phyloP scores from a whole-genome alignment of 2,888 invertebrate species.

The Amphimallon solstitiale region DNA sequence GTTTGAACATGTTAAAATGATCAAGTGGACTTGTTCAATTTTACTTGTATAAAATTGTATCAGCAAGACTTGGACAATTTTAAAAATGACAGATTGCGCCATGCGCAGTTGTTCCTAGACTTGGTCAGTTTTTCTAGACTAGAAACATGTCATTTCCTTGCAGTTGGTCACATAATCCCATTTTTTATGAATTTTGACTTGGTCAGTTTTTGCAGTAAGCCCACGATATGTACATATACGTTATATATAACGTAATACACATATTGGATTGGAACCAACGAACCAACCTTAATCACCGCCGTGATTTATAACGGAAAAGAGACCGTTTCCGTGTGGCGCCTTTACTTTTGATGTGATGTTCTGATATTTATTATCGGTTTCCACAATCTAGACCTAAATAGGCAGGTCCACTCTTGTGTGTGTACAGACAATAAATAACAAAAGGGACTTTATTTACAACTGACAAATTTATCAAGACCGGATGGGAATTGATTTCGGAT shows the following conservation, averaged over 20 bases:
- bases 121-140: no score
- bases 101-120: no score
- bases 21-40: no score
- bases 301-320: conserved; percentile 43
- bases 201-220: no score
- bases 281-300: conserved; percentile 42
- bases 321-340: conserved; percentile 44
- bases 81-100: no score
- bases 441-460: conserved; percentile 33
- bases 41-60: no score
- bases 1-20: no score
- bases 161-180: no score
- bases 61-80: no score
- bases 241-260: not conserved
- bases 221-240: not conserved
- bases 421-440: conserved; percentile 30
- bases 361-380: conserved; percentile 36
- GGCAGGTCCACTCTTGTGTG: conserved; percentile 26
- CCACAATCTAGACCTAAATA: conserved; percentile 35
- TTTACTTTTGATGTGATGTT: conserved; percentile 33
- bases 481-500: conserved; percentile 31
- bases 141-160: no score
- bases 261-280: conserved; percentile 29
- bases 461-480: conserved; percentile 34
- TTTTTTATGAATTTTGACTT: no score